phyloP scores from a whole-genome alignment of 2,888 invertebrate genomes.

The Ecliptopera silaceata region DNA sequence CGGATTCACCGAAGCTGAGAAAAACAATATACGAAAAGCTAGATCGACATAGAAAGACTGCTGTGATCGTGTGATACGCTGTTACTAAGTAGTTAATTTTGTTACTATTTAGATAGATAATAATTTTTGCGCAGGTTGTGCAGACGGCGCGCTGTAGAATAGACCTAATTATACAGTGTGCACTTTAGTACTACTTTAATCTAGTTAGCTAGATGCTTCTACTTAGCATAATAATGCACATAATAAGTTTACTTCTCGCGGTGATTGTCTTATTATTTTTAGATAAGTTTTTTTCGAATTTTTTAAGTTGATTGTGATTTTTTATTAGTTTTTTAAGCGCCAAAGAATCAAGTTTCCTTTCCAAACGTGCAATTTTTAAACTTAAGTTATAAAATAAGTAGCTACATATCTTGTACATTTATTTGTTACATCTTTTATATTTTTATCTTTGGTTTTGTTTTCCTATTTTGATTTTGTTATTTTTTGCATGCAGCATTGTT shows the following conservation, averaged over 20 bases:
- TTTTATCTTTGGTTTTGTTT: conserved; percentile 51
- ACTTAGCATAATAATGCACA: conserved; percentile 55
- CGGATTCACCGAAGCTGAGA: conserved; percentile 92
- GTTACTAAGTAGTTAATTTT: conserved; percentile 59
- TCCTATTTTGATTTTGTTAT: conserved; percentile 52
- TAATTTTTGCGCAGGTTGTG: conserved; percentile 55
- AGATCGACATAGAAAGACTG: conserved; percentile 75
- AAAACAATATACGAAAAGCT: conserved; percentile 89
- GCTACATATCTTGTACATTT: conserved; percentile 51
- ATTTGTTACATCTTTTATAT: conserved; percentile 49
- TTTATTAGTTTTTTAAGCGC: conserved; percentile 67
- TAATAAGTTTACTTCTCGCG: conserved; percentile 50
- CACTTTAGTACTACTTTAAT: conserved; percentile 40
- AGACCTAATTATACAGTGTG: conserved; percentile 35
- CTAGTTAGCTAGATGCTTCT: conserved; percentile 24
- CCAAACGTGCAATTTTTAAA: conserved; percentile 69
- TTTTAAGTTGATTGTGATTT: conserved; percentile 67
- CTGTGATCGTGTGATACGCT: conserved; percentile 71
- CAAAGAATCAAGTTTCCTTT: conserved; percentile 74
- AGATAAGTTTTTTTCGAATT: conserved; percentile 60
- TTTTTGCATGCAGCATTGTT: conserved; percentile 22
- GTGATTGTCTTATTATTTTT: conserved; percentile 55
- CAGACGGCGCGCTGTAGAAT: conserved; percentile 34
- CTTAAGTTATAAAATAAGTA: conserved; percentile 52
- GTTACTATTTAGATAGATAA: conserved; percentile 48